Conservation (phyloP, 53 echinoderm and acorn worm genomes). For the Paracentrotus lividus region DNA sequence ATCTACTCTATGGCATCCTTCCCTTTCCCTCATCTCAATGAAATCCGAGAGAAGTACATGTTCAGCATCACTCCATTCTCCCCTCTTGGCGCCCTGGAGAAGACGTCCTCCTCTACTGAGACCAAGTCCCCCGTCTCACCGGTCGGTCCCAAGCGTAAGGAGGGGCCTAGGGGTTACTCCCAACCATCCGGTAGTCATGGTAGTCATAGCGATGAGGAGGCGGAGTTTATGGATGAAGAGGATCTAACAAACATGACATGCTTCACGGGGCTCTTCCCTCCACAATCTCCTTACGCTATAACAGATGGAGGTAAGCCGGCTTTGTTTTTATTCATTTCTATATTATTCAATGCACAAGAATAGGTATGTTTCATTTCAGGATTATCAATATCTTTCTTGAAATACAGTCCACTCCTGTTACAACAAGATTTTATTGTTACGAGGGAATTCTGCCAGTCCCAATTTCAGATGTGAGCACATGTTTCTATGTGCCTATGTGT, state of each 20-base stretch:
- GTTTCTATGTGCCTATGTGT: no score
- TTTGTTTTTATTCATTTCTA: neutral
- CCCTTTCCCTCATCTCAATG: conserved; percentile 98
- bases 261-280: conserved; percentile 91
- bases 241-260: conserved; percentile 88
- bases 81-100: conserved; percentile 84
- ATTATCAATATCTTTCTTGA: no score
- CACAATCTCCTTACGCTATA: conserved; percentile 70
- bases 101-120: conserved; percentile 78
- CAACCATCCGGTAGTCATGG: conserved; percentile 72
- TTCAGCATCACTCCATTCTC: conserved; percentile 99
- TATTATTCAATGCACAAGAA: no score
- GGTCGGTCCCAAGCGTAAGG: conserved; percentile 63
- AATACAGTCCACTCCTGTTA: no score
- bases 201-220: conserved; percentile 94
- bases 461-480: no score
- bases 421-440: no score
- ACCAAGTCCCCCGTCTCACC: conserved; percentile 47
- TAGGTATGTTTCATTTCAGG: neutral
- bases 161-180: conserved; percentile 66
- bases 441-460: no score
- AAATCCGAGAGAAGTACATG: conserved; percentile 99
- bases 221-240: conserved; percentile 82
- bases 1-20: conserved; percentile 96
- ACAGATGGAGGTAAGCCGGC: conserved; percentile 44